A percentile compares a stretch with the other conserved stretches of the same genome.
Conservation (phyloP, 2,888 invertebrate genomes). For the Leptinotarsa tumamoca region DNA sequence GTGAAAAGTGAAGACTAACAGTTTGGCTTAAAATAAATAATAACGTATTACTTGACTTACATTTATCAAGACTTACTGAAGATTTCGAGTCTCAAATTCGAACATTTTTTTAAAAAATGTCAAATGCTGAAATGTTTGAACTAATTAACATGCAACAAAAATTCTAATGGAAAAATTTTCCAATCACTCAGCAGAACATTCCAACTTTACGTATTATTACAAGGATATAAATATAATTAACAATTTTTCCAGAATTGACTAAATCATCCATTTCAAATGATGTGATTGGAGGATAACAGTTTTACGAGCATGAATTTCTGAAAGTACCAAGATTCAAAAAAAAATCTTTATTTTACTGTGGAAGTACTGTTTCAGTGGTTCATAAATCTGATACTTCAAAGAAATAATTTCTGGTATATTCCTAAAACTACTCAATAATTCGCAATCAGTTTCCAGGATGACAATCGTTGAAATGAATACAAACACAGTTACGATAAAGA, state of each 20-base stretch:
- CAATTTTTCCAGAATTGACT: conserved; percentile 1
- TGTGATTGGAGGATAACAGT: not conserved
- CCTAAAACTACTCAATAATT: conserved; percentile 76
- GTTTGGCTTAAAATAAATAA: no score
- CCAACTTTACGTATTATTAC: not conserved
- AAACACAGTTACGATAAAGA: conserved; percentile 79
- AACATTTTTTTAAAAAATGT: no score
- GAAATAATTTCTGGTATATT: conserved; percentile 83
- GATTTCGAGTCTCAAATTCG: no score
- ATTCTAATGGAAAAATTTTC: not conserved
- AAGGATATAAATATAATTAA: not conserved
- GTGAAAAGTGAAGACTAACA: no score
- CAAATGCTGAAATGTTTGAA: not conserved
- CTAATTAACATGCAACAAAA: not conserved
- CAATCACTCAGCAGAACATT: not conserved
- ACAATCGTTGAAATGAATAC: conserved; percentile 77
- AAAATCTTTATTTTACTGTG: conserved; percentile 73
- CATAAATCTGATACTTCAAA: conserved; percentile 84
- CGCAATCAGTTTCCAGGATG: conserved; percentile 84
- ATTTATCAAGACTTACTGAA: no score
- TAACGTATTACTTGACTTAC: no score
- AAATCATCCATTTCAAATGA: not conserved
- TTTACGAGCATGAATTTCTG: not conserved
- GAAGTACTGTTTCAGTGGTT: conserved; percentile 84
- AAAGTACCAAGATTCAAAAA: conserved; percentile 67